These are phyloP conservation scores for Aphis craccivora DNA, from an alignment of 1,140 invertebrate genomes.

Conservation along the genomic window DNA sequence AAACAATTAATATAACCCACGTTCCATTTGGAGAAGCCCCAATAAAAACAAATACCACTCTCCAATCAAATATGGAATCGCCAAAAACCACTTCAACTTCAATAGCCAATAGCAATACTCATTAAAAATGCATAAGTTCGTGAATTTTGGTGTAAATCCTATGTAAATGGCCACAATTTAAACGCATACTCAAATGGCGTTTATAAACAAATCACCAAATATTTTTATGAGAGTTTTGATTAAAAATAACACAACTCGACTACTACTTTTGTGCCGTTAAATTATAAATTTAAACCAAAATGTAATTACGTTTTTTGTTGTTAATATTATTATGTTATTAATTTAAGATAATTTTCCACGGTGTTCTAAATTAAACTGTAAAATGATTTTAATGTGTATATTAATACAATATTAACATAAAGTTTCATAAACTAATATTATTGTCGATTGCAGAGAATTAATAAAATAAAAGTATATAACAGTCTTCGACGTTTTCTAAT, in stretches of 20 bases:
- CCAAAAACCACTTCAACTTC: no score
- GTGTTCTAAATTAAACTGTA: neutral
- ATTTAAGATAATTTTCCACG: neutral
- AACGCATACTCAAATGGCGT: no score
- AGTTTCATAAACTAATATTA: neutral
- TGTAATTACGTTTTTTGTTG: neutral
- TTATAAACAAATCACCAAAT: no score
- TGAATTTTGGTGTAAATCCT: no score
- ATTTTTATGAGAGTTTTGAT: no score
- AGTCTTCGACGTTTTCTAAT: neutral
- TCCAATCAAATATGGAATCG: no score
- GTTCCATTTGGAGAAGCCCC: no score
- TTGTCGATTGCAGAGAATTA: neutral
- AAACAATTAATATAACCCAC: no score
- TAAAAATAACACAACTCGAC: neutral
- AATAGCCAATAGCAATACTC: no score
- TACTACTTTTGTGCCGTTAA: neutral
- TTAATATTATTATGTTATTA: neutral
- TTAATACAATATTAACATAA: conserved; percentile 4
- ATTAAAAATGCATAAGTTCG: no score
- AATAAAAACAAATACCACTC: no score
- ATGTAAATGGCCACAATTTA: no score
- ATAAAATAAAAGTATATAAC: neutral
- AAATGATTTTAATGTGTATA: neutral
- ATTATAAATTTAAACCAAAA: neutral